A percentile compares a stretch with the other conserved stretches of the same genome.
Evolutionary conservation across 1,140 invertebrate species (phyloP).

Genomic region (Lasioglossum albipes): DNA sequence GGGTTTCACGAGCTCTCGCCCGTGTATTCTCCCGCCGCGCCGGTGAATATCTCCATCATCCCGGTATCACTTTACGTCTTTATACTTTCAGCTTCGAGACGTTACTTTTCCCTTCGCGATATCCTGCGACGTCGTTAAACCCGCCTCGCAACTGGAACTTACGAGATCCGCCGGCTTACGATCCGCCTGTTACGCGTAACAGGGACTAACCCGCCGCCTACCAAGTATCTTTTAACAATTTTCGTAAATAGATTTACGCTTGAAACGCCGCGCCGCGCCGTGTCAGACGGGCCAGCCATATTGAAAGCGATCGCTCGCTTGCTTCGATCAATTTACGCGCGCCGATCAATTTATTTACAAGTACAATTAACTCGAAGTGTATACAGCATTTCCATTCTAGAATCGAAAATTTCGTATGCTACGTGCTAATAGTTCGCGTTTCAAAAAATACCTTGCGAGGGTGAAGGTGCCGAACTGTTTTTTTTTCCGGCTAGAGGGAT

Average conservation of each 20-base stretch:
- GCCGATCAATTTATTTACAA: too few relatives aligned
- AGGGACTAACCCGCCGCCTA: slow-evolving; percentile 5
- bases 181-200: slow-evolving; percentile 12
- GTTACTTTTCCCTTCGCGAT: slow-evolving; percentile 11
- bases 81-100: slow-evolving; percentile 32
- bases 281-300: slow-evolving; percentile 21
- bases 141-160: slow-evolving; percentile 40
- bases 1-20: slow-evolving; percentile 21
- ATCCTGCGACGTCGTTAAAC: slow-evolving; percentile 44
- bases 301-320: slow-evolving; percentile 19
- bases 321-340: background rate
- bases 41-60: slow-evolving; percentile 32
- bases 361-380: too few relatives aligned
- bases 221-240: slow-evolving; percentile 44
- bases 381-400: too few relatives aligned
- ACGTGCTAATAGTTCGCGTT: too few relatives aligned
- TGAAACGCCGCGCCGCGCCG: slow-evolving; percentile 15
- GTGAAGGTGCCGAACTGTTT: too few relatives aligned
- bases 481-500: too few relatives aligned
- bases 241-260: slow-evolving; percentile 43
- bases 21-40: slow-evolving; percentile 24
- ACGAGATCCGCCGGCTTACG: slow-evolving; percentile 40
- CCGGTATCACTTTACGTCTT: slow-evolving; percentile 37
- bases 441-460: too few relatives aligned
- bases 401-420: too few relatives aligned